phyloP scores from a whole-genome alignment of 2,113 vertebrate species.

The Pterophyllum scalare region DNA sequence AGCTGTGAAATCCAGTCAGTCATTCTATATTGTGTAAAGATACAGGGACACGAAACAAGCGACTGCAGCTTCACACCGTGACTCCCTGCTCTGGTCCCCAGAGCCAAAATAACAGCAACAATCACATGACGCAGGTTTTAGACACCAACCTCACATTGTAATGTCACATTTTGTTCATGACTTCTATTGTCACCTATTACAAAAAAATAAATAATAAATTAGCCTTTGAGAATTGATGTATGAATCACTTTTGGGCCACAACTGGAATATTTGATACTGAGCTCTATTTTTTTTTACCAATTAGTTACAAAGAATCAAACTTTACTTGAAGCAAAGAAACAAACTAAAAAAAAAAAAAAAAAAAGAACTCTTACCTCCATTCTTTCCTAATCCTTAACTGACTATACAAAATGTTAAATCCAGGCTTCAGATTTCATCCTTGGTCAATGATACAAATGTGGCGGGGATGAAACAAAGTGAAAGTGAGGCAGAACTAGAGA shows the following conservation, averaged over 20 bases:
- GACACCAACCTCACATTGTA: background rate
- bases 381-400: slow-evolving; percentile 9
- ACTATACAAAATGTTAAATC: background rate
- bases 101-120: slow-evolving; percentile 36
- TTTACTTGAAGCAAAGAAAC: background rate
- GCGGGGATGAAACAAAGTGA: background rate
- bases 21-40: slow-evolving; percentile 36
- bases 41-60: slow-evolving; percentile 16
- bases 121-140: background rate
- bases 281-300: background rate
- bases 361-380: slow-evolving; percentile 69
- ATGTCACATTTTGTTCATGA: background rate
- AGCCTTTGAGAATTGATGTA: fast-evolving
- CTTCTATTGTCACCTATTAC: background rate
- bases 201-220: background rate
- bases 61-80: background rate
- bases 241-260: background rate
- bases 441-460: background rate
- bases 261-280: background rate
- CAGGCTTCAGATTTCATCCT: background rate
- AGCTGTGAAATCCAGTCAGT: slow-evolving; percentile 30
- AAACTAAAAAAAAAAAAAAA: background rate
- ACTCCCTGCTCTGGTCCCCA: background rate
- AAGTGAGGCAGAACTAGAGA: background rate
- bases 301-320: background rate